These are phyloP conservation scores for Poeciliopsis turrubarensis DNA, from an alignment of 2,113 vertebrate species.

Conservation along the genomic window DNA sequence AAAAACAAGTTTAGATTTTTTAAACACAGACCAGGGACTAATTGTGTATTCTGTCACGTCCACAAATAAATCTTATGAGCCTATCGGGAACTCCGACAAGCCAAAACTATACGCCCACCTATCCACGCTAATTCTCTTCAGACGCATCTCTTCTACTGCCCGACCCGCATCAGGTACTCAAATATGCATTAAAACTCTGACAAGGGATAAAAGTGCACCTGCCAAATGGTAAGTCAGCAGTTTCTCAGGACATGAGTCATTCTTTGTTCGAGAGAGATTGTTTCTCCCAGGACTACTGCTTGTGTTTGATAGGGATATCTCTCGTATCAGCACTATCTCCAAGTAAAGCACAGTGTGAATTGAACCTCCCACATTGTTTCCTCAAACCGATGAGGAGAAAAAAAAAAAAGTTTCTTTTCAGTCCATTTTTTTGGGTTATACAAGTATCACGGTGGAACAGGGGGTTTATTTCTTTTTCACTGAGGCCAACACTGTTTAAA, in stretches of 20 bases:
- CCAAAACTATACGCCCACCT: background rate
- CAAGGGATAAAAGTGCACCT: background rate
- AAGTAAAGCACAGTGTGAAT: slow-evolving; percentile 1
- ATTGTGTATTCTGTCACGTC: background rate
- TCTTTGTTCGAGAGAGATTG: background rate
- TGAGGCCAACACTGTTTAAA: background rate
- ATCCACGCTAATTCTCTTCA: too few relatives aligned
- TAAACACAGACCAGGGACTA: too few relatives aligned
- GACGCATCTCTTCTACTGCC: background rate
- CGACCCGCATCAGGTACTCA: background rate
- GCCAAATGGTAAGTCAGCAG: background rate
- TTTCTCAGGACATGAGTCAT: background rate
- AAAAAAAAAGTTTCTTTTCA: slow-evolving; percentile 18
- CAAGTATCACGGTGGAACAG: background rate
- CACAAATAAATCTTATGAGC: background rate
- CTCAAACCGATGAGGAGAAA: background rate
- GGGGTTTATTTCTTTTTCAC: background rate
- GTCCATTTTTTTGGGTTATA: slow-evolving; percentile 8
- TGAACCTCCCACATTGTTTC: slow-evolving; percentile 4
- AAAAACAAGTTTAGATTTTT: background rate
- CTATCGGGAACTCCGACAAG: background rate
- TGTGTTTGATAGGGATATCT: slow-evolving; percentile 11
- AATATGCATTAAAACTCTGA: background rate
- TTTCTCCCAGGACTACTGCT: background rate
- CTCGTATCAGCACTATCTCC: slow-evolving; percentile 5